These are phyloP conservation scores for Lynx canadensis DNA, from an alignment of 2,113 vertebrate species.

Conservation along the genomic window DNA sequence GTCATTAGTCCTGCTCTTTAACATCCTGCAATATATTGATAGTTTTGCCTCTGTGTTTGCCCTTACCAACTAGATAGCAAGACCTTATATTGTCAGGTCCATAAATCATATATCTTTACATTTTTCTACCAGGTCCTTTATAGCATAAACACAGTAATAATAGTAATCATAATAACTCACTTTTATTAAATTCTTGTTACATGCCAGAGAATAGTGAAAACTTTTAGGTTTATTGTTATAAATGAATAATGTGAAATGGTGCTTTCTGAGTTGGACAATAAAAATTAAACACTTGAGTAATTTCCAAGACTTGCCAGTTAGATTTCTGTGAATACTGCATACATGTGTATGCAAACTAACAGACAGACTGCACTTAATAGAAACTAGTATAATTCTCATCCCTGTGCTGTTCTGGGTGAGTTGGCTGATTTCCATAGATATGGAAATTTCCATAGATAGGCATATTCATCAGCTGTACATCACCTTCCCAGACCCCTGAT, in stretches of 20 bases:
- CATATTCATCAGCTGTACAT: neutral
- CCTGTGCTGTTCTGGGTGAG: neutral
- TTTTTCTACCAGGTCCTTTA: neutral
- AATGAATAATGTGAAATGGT: neutral
- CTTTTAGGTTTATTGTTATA: neutral
- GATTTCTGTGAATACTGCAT: neutral
- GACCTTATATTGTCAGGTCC: neutral
- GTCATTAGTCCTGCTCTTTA: neutral
- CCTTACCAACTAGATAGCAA: neutral
- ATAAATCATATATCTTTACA: neutral
- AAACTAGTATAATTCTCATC: neutral
- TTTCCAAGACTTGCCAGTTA: neutral
- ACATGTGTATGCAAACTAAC: neutral
- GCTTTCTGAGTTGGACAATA: neutral
- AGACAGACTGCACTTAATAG: neutral
- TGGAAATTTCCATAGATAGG: too few species aligned
- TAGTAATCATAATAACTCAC: neutral
- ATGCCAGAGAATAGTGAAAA: neutral
- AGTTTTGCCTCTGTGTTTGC: neutral
- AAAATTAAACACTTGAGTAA: neutral
- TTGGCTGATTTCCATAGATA: neutral
- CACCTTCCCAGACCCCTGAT: neutral
- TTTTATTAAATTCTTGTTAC: slow-evolving; percentile 16
- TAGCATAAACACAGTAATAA: neutral
- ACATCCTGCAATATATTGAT: neutral